phyloP scores from a whole-genome alignment of 2,797 vertebrate species.

The Coregonus ussuriensis region DNA sequence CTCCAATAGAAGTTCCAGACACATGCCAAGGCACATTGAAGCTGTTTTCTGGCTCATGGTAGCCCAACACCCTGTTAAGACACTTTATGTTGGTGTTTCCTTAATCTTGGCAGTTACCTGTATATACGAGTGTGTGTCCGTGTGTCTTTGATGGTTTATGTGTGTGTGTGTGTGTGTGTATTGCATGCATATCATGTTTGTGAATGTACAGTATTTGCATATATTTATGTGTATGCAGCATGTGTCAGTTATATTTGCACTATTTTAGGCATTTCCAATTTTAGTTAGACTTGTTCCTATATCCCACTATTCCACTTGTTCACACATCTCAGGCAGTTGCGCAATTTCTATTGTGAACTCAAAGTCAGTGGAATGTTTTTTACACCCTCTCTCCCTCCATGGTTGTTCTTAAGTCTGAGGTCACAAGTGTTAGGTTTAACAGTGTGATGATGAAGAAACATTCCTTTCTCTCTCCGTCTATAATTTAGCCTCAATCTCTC shows the following conservation, averaged over 20 bases:
- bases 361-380: slow-evolving; percentile 1
- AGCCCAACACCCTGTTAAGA: too few species aligned
- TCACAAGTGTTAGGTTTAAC: not conserved
- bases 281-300: not conserved
- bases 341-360: not conserved
- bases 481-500: not conserved
- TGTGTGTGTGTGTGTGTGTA: not conserved
- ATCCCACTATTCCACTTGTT: not conserved
- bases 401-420: not conserved
- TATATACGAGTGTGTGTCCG: slow-evolving; percentile 8
- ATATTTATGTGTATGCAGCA: not conserved
- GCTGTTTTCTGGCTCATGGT: too few species aligned
- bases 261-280: not conserved
- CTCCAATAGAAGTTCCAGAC: too few species aligned
- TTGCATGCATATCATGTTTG: slow-evolving; percentile 5
- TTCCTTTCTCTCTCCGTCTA: slow-evolving; percentile 4
- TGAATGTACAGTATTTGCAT: not conserved
- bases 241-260: not conserved
- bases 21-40: too few species aligned
- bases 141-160: not conserved
- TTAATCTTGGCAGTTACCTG: too few species aligned
- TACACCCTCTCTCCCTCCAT: not conserved
- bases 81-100: too few species aligned
- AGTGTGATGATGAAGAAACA: not conserved
- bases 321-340: not conserved